phyloP scores from a whole-genome alignment of 23 tunicate genomes.

The Trididemnum miniatum region DNA sequence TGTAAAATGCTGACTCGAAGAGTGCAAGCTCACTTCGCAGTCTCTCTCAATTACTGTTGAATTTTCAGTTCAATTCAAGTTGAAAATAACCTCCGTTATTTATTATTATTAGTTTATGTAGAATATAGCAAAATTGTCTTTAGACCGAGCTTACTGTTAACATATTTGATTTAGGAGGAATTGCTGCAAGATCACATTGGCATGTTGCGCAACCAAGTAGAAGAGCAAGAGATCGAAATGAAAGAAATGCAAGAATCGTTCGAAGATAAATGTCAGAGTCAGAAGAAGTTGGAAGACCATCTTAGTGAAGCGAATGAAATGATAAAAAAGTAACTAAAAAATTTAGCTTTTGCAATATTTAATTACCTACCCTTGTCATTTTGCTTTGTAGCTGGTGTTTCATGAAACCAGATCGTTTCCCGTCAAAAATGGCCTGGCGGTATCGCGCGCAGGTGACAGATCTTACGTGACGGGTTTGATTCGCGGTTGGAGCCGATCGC shows the following conservation, averaged over 20 bases:
- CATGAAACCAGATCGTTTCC: not conserved
- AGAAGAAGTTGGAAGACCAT: constrained; percentile 47
- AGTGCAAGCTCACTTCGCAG: too few relatives aligned
- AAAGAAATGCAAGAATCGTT: constrained; percentile 55
- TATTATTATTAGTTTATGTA: too few relatives aligned
- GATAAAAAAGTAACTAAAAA: constrained; percentile 15
- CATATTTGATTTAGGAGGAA: constrained; percentile 11
- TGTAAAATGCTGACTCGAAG: too few relatives aligned
- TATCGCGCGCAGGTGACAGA: too few relatives aligned
- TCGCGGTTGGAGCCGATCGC: not conserved
- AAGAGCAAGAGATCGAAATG: constrained; percentile 62
- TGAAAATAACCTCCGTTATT: too few relatives aligned
- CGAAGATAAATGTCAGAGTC: constrained; percentile 54
- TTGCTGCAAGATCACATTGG: constrained; percentile 61
- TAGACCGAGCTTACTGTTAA: too few relatives aligned
- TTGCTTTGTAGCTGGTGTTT: not conserved
- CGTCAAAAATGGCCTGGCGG: too few relatives aligned
- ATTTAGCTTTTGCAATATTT: not conserved
- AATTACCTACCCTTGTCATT: not conserved
- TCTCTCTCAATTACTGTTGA: too few relatives aligned
- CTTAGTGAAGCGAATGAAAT: constrained; percentile 39
- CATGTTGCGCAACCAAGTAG: constrained; percentile 34
- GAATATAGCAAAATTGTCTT: too few relatives aligned
- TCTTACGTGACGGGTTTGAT: too few relatives aligned
- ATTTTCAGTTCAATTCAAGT: too few relatives aligned